Percentiles rank a stretch among this genome's conserved stretches.
Conservation (phyloP, 1,140 invertebrate species). For the Sitophilus oryzae region DNA sequence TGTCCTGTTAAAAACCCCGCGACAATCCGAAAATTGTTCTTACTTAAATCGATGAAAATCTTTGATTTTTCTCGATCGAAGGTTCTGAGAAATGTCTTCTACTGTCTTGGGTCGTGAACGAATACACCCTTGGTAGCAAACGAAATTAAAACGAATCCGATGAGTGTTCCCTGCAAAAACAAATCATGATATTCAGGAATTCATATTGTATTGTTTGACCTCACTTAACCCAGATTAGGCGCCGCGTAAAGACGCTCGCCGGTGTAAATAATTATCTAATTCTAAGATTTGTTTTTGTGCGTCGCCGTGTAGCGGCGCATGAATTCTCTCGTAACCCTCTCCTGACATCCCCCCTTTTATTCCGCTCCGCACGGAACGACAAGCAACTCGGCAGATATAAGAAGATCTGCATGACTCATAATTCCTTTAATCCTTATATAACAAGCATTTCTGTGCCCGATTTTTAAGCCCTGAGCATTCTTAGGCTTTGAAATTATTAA, state of each 20-base stretch:
- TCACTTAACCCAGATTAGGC: background rate
- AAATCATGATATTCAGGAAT: background rate
- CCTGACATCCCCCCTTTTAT: conserved; percentile 23
- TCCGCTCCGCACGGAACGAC: conserved; percentile 6
- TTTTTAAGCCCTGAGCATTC: conserved; percentile 33
- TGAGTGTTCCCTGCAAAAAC: conserved; percentile 17
- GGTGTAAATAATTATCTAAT: background rate
- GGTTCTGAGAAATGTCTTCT: no score
- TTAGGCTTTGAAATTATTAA: conserved; percentile 37
- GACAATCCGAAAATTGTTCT: no score
- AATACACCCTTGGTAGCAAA: no score
- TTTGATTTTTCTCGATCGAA: no score
- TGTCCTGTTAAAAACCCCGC: no score
- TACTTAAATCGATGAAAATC: no score
- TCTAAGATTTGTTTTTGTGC: background rate
- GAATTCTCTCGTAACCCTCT: background rate
- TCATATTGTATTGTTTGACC: background rate
- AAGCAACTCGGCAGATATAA: conserved; percentile 31
- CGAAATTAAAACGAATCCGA: no score
- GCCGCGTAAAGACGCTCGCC: background rate
- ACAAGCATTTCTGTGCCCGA: conserved; percentile 38
- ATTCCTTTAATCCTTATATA: conserved; percentile 41
- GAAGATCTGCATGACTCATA: conserved; percentile 41
- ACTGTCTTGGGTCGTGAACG: no score
- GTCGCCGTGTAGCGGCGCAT: no score